Percentiles rank a stretch among this genome's conserved stretches.
Conservation (phyloP, 2,113 vertebrate genomes). For the Arvicanthis niloticus region DNA sequence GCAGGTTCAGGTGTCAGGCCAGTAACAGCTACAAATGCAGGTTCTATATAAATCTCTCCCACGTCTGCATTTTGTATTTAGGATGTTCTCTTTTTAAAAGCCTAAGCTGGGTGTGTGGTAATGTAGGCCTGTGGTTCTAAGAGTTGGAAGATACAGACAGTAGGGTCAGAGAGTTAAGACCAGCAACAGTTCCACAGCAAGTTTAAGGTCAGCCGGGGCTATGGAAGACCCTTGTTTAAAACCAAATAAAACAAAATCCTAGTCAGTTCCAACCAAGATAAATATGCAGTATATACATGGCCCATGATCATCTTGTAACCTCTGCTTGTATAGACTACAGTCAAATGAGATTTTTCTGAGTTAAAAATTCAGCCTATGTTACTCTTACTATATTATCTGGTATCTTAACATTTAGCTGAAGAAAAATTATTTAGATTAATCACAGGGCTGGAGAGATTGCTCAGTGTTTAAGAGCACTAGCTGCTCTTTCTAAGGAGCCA, state of each 20-base stretch:
- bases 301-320: background rate
- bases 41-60: slow-evolving; percentile 33
- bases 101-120: background rate
- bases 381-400: no score
- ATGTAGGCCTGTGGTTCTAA: background rate
- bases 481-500: background rate
- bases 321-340: background rate
- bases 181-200: background rate
- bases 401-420: slow-evolving; percentile 20
- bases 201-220: no score
- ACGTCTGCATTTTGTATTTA: background rate
- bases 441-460: background rate
- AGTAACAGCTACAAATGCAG: background rate
- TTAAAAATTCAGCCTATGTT: slow-evolving; percentile 16
- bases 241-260: background rate
- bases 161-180: background rate
- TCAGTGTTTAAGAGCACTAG: background rate
- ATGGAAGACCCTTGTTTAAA: background rate
- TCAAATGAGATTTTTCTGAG: background rate
- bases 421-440: slow-evolving; percentile 51
- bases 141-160: background rate
- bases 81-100: background rate
- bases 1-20: background rate
- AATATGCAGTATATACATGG: background rate
- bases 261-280: background rate